Evolutionary conservation across 1,140 invertebrate species (phyloP), one percentile per base, ranked within the genome.

Genomic region (Drosophila murphyi): DNA sequence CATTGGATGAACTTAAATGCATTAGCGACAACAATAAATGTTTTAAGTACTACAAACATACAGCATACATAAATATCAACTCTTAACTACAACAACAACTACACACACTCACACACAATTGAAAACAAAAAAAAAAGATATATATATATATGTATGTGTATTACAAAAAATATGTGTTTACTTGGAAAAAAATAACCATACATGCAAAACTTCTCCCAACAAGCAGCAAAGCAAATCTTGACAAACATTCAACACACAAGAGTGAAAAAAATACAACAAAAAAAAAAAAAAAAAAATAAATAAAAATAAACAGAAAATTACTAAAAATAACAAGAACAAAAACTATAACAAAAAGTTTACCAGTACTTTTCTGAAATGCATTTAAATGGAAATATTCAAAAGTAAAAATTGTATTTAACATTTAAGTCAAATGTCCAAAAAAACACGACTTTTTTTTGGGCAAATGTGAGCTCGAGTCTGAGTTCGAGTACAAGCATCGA

Each of bases 351-450:
- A 72, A 67, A 29, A 64, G 76, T 20, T 20, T 55, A 77, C 54
- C 35, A 74, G 76, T 77, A 88, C 65, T 88, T 88, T 88, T 88
- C 80, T 81, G 80, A 87, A 87, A 88, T 87, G 83, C 83, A 87
- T 87, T 87, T 87, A 87, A 87, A 82, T 80, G 83, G 76, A 87
- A 82, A 88, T 80, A 74, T 83, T 82, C 64, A 82, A 87, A 80
- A 78, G 67, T 77, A 63, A 80, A 74, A 80, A 81, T 82, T 88
- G 80, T 83, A 87, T 87, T 83, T 87, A 75, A 80, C 61, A 80
- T 75, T 74, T 80, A 88, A 69, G 73, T 77, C 76, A 43, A 43
- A 79, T 69, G 68, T 79, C 76, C 76, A 80, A 45, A 12, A 12
- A 29, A 12, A 29, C 43, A 35, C 39, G 32, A 60, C 39, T 47